These are phyloP conservation scores for Acanthurus leucopareius DNA, from an alignment of 2,797 vertebrate species.

Conservation along the genomic window DNA sequence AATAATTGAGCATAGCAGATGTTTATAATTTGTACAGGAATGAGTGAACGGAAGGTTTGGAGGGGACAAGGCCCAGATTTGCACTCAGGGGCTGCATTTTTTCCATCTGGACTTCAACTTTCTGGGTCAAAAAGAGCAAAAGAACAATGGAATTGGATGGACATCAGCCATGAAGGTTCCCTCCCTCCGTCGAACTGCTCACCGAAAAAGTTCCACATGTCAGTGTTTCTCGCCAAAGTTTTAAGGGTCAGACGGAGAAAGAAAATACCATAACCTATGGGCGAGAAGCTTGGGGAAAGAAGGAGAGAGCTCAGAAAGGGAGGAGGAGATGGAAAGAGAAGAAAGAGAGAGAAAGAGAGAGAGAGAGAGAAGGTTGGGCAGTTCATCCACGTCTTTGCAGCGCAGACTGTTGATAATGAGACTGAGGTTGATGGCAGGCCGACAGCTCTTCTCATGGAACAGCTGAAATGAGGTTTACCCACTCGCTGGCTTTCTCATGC, in stretches of 20 bases:
- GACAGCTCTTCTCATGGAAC: slow-evolving; percentile 73
- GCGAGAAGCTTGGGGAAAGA: slow-evolving; percentile 39
- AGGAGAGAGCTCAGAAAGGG: slow-evolving; percentile 54
- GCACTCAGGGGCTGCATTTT: slow-evolving; percentile 54
- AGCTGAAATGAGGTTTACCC: slow-evolving; percentile 75
- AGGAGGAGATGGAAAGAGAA: slow-evolving; percentile 73
- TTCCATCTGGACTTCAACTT: slow-evolving; percentile 73
- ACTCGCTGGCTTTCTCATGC: slow-evolving; percentile 57
- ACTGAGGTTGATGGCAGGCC: slow-evolving; percentile 74
- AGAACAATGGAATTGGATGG: slow-evolving; percentile 73
- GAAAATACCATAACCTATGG: slow-evolving; percentile 60
- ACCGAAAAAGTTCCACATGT: slow-evolving; percentile 73
- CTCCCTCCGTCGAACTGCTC: slow-evolving; percentile 14
- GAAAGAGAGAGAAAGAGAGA: slow-evolving; percentile 63
- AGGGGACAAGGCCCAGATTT: slow-evolving; percentile 61
- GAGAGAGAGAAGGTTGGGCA: slow-evolving; percentile 59
- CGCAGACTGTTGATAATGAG: slow-evolving; percentile 71
- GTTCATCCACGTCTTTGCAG: slow-evolving; percentile 71
- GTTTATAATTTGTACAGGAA: slow-evolving; percentile 60
- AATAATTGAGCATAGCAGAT: slow-evolving; percentile 55
- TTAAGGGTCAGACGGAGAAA: slow-evolving; percentile 67
- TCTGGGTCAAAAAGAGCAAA: slow-evolving; percentile 64
- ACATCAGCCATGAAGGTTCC: slow-evolving; percentile 51
- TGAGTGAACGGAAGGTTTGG: slow-evolving; percentile 51
- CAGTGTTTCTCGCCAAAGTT: slow-evolving; percentile 58